phyloP scores from a whole-genome alignment of 2,888 invertebrate species.

The Lepetodrilus schrolli region DNA sequence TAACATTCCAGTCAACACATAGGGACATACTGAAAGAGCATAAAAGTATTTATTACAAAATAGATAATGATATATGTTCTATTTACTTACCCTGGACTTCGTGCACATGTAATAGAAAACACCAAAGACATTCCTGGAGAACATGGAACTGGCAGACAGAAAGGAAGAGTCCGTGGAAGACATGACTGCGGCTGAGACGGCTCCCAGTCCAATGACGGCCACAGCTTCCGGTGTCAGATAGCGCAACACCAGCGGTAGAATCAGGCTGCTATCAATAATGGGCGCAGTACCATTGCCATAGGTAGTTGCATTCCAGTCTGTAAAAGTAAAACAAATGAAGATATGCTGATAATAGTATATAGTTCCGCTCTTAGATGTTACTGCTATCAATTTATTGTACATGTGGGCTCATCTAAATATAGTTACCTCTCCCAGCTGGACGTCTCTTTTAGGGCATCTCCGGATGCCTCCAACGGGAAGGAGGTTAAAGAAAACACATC shows the following conservation, averaged over 20 bases:
- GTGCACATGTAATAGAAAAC: conserved; percentile 93
- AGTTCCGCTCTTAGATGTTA: no score
- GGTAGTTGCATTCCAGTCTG: conserved; percentile 96
- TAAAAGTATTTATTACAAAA: no score
- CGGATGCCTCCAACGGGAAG: no score
- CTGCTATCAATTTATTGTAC: no score
- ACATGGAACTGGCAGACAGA: conserved; percentile 98
- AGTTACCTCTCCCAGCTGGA: no score
- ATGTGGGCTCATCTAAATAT: no score
- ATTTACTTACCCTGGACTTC: conserved; percentile 81
- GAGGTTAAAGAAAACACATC: no score
- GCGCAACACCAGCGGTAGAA: conserved; percentile 96
- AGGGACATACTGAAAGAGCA: no score
- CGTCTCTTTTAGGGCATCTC: no score
- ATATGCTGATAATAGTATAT: no score
- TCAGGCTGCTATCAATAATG: conserved; percentile 88
- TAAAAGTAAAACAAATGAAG: not conserved
- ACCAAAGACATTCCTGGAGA: conserved; percentile 98
- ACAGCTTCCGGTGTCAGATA: conserved; percentile 96
- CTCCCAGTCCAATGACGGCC: conserved; percentile 97
- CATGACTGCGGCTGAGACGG: conserved; percentile 99
- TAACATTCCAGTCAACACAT: no score
- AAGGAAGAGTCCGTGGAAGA: conserved; percentile 99
- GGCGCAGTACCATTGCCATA: conserved; percentile 77
- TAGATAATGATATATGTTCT: no score